Evolutionary conservation across 53 echinoderm and acorn worm species (phyloP), one percentile per base, ranked within the genome.

Genomic region (Paelopatides confundens): DNA sequence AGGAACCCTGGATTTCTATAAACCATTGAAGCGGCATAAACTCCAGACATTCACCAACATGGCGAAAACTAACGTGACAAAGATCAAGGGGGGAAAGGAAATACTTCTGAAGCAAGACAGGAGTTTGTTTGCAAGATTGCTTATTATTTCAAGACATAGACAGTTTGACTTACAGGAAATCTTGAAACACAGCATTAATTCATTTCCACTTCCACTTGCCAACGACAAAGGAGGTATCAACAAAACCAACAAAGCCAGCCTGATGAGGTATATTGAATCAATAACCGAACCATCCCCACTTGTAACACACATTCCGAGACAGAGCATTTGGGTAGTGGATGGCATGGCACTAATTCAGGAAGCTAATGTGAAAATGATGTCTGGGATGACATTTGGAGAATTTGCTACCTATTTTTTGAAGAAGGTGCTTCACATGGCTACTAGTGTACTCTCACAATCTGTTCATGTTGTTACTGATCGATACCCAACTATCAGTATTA

Each of bases 281-380:
- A 51, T 69, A 10, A 48, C 51, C 17, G 31, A 53, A 51, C 76
- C 89, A 51, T 49, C 70, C 46, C 85, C 89, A 48, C 21, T 71
- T 70, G 39, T 84, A 10, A 62, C 39, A 37, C 24, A 37, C 10
- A 62, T 85, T 49, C 84, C 84, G 23, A 14, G 67, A 28, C 66
- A 69, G n/a, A 83, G 85, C 58, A 63, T 69, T 33, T 89, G 85
- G 89, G 46, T 89, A 34, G 9, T 89, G 46, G 92, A 92, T 86
- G 92, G 86, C 14, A 92, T 92, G 92, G 92, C 92, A n/a, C 88
- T 92, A 65, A 37, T 92, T 15, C 92, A 92, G 58, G 85, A 88
- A 50, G 28, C 87, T 2, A 68, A 33, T 36, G 53, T 50, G 2
- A 71, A 63, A 33, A 77, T 21, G 31, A 18, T 89, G 28, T 67